Evolutionary conservation across 2,113 vertebrate genomes (phyloP).

Genomic region (Dryoscopus gambensis): DNA sequence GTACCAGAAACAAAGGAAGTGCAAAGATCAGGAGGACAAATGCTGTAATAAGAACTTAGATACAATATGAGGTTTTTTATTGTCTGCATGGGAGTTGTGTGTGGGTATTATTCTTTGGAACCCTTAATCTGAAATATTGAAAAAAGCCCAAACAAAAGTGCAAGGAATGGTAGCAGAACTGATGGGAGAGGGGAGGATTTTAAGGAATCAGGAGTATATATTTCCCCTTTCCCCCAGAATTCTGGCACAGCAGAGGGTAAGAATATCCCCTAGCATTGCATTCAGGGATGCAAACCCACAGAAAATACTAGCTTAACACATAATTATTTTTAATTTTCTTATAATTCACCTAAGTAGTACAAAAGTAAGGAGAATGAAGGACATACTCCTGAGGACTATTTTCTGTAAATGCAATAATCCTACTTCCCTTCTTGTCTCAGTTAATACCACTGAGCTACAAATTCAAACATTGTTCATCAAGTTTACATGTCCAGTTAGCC

Average conservation of each 20-base stretch:
- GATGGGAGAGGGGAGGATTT: background rate
- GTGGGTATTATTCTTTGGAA: background rate
- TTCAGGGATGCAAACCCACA: background rate
- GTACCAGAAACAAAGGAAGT: background rate
- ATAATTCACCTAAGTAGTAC: background rate
- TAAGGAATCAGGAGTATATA: background rate
- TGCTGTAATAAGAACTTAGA: background rate
- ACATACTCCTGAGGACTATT: background rate
- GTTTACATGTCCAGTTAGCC: background rate
- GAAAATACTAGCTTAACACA: background rate
- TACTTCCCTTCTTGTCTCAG: background rate
- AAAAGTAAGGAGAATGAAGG: background rate
- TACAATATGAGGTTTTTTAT: background rate
- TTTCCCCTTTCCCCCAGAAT: background rate
- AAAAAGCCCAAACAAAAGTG: fast-evolving
- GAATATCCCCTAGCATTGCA: background rate
- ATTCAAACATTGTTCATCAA: background rate
- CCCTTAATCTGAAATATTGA: background rate
- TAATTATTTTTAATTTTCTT: background rate
- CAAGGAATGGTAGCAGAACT: background rate
- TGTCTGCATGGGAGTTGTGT: background rate
- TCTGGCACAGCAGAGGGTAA: background rate
- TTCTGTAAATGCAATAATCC: background rate
- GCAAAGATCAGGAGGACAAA: background rate
- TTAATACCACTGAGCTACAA: background rate